Conservation (phyloP, 2,888 invertebrate species). For the Tachystola acroxantha region DNA sequence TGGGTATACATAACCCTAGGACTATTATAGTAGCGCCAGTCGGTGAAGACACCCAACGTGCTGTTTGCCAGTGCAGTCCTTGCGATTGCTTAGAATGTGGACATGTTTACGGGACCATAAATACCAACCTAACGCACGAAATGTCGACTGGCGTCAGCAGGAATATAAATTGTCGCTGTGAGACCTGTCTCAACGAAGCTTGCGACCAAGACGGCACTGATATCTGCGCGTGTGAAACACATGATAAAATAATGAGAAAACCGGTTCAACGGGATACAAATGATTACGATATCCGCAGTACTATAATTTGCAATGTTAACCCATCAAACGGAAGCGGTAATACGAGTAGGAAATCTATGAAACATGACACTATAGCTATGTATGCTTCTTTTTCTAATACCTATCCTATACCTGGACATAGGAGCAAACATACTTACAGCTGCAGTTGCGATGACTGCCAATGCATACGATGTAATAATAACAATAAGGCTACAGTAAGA, state of each 20-base stretch:
- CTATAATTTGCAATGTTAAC: conserved; percentile 15
- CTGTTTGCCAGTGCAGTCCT: conserved; percentile 39
- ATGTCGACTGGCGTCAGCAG: conserved; percentile 36
- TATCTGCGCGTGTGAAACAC: conserved; percentile 36
- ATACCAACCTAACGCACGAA: conserved; percentile 30
- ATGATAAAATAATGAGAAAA: conserved; percentile 35
- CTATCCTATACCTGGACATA: conserved; percentile 14
- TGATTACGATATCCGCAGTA: conserved; percentile 41
- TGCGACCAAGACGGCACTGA: conserved; percentile 31
- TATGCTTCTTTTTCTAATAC: conserved; percentile 24
- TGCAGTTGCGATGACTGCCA: conserved; percentile 35
- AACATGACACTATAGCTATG: conserved; percentile 30
- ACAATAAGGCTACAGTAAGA: conserved; percentile 15
- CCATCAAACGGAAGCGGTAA: conserved; percentile 10
- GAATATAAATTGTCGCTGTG: conserved; percentile 34
- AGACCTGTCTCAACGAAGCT: conserved; percentile 32
- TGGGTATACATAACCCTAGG: conserved; percentile 11
- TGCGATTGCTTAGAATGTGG: conserved; percentile 45
- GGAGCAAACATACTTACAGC: conserved; percentile 8
- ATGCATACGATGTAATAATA: conserved; percentile 30
- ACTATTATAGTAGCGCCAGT: conserved; percentile 31
- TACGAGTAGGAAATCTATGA: conserved; percentile 3
- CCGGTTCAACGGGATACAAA: conserved; percentile 30
- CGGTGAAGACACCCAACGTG: conserved; percentile 20
- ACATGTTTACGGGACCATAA: conserved; percentile 19